A percentile compares a stretch with the other conserved stretches of the same genome.
phyloP scores from a whole-genome alignment of 2,888 invertebrate species.

The Lutraria lutraria region DNA sequence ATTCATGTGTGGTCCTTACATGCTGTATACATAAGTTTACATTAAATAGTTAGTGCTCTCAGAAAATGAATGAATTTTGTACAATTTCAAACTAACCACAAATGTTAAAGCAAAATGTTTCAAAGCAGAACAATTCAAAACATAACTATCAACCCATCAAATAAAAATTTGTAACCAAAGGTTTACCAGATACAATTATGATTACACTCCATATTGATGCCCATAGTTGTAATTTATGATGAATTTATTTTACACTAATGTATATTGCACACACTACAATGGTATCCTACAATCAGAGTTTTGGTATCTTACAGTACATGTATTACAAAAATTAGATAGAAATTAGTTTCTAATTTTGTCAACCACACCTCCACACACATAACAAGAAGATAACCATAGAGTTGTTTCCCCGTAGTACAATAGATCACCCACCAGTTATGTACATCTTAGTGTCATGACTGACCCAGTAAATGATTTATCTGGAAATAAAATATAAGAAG shows the following conservation, averaged over 20 bases:
- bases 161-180: too few relatives aligned
- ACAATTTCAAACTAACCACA: too few relatives aligned
- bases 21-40: too few relatives aligned
- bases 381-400: background rate
- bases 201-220: too few relatives aligned
- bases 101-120: too few relatives aligned
- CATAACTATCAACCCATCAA: too few relatives aligned
- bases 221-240: background rate
- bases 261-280: background rate
- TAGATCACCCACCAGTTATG: background rate
- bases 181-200: too few relatives aligned
- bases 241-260: background rate
- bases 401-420: background rate
- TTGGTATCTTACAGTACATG: background rate
- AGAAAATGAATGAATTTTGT: too few relatives aligned
- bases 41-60: too few relatives aligned
- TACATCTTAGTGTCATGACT: slow-evolving; percentile 29
- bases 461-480: slow-evolving; percentile 57
- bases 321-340: background rate
- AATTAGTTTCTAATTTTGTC: background rate
- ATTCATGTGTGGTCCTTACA: too few relatives aligned
- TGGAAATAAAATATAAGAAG: slow-evolving; percentile 40
- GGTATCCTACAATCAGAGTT: background rate
- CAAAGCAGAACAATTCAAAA: too few relatives aligned
- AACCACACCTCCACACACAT: background rate